These are phyloP conservation scores for Amblyraja radiata DNA, from an alignment of 2,797 vertebrate species.

Conservation along the genomic window DNA sequence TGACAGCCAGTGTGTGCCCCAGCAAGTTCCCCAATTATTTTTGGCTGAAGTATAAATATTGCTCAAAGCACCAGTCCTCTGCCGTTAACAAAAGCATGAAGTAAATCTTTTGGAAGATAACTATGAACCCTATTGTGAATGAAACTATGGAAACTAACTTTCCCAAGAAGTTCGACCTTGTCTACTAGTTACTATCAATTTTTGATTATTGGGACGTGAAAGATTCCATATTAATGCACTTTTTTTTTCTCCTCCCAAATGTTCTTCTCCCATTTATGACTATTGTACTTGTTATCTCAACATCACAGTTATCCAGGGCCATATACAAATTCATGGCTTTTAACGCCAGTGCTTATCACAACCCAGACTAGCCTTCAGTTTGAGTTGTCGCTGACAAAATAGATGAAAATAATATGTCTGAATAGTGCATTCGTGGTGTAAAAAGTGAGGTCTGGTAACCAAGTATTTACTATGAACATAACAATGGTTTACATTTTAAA, in stretches of 20 bases:
- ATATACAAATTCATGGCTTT: background rate
- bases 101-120: too few species aligned
- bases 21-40: too few species aligned
- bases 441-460: background rate
- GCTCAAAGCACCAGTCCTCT: too few species aligned
- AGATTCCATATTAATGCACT: background rate
- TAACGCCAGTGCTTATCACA: background rate
- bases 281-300: background rate
- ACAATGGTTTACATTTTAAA: background rate
- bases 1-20: too few species aligned
- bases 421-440: too few species aligned
- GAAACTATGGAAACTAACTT: too few species aligned
- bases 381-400: background rate
- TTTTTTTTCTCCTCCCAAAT: background rate
- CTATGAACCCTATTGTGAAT: too few species aligned
- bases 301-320: background rate
- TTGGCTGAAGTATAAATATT: too few species aligned
- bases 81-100: too few species aligned
- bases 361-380: background rate
- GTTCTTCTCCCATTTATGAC: background rate
- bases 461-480: background rate
- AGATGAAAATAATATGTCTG: background rate
- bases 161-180: too few species aligned
- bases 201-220: background rate
- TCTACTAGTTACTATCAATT: too few species aligned